phyloP scores from a whole-genome alignment of 2,797 vertebrate genomes.

The Phoebastria nigripes region DNA sequence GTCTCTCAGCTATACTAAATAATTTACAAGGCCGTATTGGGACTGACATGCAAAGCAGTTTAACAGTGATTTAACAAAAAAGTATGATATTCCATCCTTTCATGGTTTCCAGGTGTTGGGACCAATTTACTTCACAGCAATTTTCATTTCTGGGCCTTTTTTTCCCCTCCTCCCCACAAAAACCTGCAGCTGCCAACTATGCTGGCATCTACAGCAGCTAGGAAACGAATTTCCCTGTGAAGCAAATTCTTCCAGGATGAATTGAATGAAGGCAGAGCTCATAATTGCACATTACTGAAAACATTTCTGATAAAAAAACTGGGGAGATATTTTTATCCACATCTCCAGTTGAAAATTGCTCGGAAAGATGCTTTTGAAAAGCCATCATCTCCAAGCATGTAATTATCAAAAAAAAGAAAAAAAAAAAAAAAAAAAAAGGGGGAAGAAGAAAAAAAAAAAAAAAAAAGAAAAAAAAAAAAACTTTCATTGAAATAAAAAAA shows the following conservation, averaged over 20 bases:
- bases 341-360: conserved; percentile 77
- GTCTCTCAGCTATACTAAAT: conserved; percentile 46
- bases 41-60: conserved; percentile 38
- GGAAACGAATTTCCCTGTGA: conserved; percentile 64
- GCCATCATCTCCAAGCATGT: conserved; percentile 71
- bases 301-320: conserved; percentile 66
- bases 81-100: not conserved
- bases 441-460: not conserved
- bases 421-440: not conserved
- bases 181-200: conserved; percentile 38
- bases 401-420: conserved; percentile 68
- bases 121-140: conserved; percentile 7
- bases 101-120: conserved; percentile 50
- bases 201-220: conserved; percentile 50
- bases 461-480: not conserved
- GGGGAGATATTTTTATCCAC: conserved; percentile 74
- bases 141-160: conserved; percentile 37
- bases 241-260: conserved; percentile 68
- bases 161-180: not conserved
- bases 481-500: conserved; percentile 40
- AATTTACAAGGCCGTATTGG: conserved; percentile 34
- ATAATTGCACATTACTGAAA: conserved; percentile 74
- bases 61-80: conserved; percentile 42
- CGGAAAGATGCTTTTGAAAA: conserved; percentile 79
- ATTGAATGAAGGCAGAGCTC: conserved; percentile 71